Evolutionary conservation across 2,797 vertebrate species (phyloP), one percentile per base, ranked within the genome.

Genomic region (Macropus fuliginosus): DNA sequence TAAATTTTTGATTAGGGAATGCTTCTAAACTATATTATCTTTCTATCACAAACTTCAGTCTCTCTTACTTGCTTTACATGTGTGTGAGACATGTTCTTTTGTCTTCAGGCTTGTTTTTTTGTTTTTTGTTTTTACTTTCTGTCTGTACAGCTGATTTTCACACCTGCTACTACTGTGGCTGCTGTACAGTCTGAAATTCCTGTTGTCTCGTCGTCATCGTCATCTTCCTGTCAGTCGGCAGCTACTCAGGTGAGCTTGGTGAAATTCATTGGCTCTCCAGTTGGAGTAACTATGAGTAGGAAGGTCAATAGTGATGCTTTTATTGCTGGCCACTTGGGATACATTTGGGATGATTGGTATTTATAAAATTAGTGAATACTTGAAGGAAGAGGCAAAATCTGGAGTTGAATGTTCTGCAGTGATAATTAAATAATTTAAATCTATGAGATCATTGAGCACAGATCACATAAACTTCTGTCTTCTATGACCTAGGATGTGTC

Each of bases 171-270:
- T 98, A 99, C 99, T 97, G 99, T 99, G 98, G 99, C 99, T 98
- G 98, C 99, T 98, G 99, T 99, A 98, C 99, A 99, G 97, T 99
- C 99, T 98, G 99, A 99, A 98, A 99, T 99, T 98, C 99, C 99
- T 97, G 98, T 99, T 98, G 99, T 99, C 97, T 99, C 99, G 91
- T 98, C 99, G 93, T 98, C 99, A 97, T 97, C 98, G 96, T 97
- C 98, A 97, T 98, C 99, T 98, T 99, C 99, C 97, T 99, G 99
- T 98, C 99, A 99, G 98, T 99, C 99, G 96, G 98, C 99, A 98
- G 99, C 99, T 96, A 99, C 99, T 99, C 99, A 99, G 99, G 99
- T 99, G 99, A 99, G 99, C 97, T 97, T 94, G 87, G 94, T 54
- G 96, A 87, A 96, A 97, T 95, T 97, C 96, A 46, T 56, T 95